Percentiles rank a stretch among this genome's conserved stretches.
These are phyloP conservation scores for Periophthalmus magnuspinnatus DNA, from an alignment of 2,797 vertebrate species.

Conservation along the genomic window DNA sequence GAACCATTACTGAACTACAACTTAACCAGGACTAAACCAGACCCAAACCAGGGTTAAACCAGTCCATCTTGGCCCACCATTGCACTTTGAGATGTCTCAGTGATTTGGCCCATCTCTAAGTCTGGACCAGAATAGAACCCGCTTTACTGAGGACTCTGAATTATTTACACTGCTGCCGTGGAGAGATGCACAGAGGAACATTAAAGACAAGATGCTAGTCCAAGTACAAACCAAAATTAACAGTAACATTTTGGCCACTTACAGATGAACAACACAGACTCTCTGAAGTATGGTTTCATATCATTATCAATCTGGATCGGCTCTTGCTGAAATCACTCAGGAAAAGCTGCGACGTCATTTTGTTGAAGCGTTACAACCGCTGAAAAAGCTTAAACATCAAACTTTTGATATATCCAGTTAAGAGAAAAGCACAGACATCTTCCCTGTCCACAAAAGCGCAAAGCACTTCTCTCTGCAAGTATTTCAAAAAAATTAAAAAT, in stretches of 20 bases:
- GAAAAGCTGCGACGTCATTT: too few species aligned
- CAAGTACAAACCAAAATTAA: neutral
- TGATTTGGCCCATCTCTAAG: neutral
- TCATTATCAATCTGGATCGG: too few species aligned
- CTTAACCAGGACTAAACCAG: neutral
- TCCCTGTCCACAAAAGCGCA: too few species aligned
- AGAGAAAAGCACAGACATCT: too few species aligned
- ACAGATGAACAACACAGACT: too few species aligned
- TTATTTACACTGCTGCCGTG: neutral
- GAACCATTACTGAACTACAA: neutral
- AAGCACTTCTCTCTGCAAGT: too few species aligned
- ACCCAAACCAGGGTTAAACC: neutral
- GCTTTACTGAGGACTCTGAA: neutral
- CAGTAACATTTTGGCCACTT: neutral
- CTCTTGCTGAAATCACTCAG: too few species aligned
- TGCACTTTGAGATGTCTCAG: neutral
- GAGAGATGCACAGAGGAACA: neutral
- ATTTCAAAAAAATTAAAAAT: too few species aligned
- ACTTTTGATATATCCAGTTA: too few species aligned
- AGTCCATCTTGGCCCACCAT: neutral
- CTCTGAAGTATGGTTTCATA: too few species aligned
- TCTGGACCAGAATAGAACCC: conserved; percentile 2
- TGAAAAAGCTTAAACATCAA: too few species aligned
- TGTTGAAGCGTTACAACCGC: too few species aligned
- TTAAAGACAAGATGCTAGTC: neutral